Percentiles rank a stretch among this genome's conserved stretches.
Conservation (phyloP, 2,888 invertebrate species). For the Adineta ricciae region DNA sequence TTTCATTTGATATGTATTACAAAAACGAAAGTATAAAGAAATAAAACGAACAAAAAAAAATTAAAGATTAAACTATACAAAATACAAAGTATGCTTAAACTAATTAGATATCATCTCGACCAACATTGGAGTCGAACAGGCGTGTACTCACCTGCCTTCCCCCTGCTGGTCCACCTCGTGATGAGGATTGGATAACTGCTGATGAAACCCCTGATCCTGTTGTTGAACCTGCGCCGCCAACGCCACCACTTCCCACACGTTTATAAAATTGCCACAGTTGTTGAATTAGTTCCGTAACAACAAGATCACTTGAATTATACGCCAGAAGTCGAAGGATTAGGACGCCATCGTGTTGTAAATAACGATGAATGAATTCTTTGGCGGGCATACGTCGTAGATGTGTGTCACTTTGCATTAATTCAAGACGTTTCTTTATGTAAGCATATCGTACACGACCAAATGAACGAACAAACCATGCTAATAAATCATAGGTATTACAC, state of each 20-base stretch:
- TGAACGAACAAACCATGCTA: conserved; percentile 33
- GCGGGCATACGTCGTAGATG: conserved; percentile 31
- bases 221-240: conserved; percentile 4
- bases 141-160: conserved; percentile 2
- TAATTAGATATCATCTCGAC: neutral
- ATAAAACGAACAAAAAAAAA: neutral
- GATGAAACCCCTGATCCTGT: conserved; percentile 5
- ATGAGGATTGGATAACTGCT: neutral
- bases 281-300: conserved; percentile 32
- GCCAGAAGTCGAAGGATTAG: conserved; percentile 30
- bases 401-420: conserved; percentile 33
- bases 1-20: neutral
- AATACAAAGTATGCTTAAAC: neutral
- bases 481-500: conserved; percentile 31
- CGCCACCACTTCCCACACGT: conserved; percentile 8
- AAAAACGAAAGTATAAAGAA: neutral
- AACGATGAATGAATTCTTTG: conserved; percentile 34
- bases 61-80: neutral
- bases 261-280: conserved; percentile 32
- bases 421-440: conserved; percentile 33
- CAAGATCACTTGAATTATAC: conserved; percentile 33
- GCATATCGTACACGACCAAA: conserved; percentile 33
- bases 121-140: neutral
- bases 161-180: neutral
- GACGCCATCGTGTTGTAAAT: conserved; percentile 33